Base-by-base conservation (phyloP, 2,888 invertebrate genomes). In the Sesamia inferens region DNA sequence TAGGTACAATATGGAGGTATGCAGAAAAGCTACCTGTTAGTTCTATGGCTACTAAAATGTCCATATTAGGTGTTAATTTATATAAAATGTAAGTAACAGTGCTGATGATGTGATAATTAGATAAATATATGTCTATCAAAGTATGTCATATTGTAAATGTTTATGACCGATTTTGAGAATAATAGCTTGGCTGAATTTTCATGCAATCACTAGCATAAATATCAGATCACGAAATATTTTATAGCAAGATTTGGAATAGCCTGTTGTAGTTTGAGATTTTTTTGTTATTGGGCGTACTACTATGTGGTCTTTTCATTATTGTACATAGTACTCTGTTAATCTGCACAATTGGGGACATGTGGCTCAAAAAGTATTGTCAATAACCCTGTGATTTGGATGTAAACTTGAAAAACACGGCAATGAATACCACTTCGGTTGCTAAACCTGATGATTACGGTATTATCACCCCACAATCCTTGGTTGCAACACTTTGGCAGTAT, bases 391-490 rank as follows among this genome's bases (percentile, higher is more conserved):
- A n/a, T 77, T 76, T 63, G 70, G 51, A 77, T 5, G 62, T 62
- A 58, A 69, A 63, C 62, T 73, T 73, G 47, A 78, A 67, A 74
- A 77, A 67, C 67, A 79, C 79, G 79, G n/a, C 67, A 73, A 76
- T 78, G 72, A 61, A 65, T 71, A 71, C 64, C 31, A 55, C 71
- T 72, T 71, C 22, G 13, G 72, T 61, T 71, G 64, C 42, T 61
- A 78, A 61, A 48, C 16, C 19, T 65, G 16, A 55, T 71, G 48
- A 76, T 78, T 78, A 72, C 48, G 42, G 19, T n/a, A 61, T 76
- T 76, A 71, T 78, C 78, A 82, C 74, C 77, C 81, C 85, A 82
- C 72, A 79, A 85, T 79, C 87, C 74, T 77, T 51, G 22, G 14
- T 55, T 71, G 76, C 72, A 78, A n/a, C n/a, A n/a, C n/a, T n/a